These are phyloP conservation scores for Liodrosophila aerea DNA, from an alignment of 2,888 invertebrate species.

Conservation along the genomic window DNA sequence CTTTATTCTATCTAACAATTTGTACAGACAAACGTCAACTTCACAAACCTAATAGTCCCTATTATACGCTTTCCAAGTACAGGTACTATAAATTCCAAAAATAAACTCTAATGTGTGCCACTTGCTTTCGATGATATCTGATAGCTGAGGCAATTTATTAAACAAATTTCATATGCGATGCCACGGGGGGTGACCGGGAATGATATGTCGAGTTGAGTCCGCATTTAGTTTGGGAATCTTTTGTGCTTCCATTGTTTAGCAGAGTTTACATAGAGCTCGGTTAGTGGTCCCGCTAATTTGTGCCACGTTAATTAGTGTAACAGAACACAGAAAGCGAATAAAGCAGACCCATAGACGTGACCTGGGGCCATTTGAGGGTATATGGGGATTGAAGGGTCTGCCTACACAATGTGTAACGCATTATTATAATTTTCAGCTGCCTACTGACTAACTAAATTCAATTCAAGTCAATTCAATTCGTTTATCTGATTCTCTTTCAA, in stretches of 20 bases:
- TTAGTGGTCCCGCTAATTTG: slow-evolving; percentile 41
- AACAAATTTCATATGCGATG: slow-evolving; percentile 48
- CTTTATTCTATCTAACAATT: no score
- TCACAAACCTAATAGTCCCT: no score
- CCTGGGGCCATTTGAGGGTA: no score
- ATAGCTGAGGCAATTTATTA: slow-evolving; percentile 58
- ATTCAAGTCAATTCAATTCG: slow-evolving; percentile 58
- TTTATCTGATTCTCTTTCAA: slow-evolving; percentile 66
- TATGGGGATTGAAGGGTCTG: slow-evolving; percentile 8
- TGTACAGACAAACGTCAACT: no score
- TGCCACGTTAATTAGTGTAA: slow-evolving; percentile 51
- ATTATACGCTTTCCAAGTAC: no score
- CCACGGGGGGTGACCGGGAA: slow-evolving; percentile 26
- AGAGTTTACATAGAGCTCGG: slow-evolving; percentile 3
- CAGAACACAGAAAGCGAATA: slow-evolving; percentile 3
- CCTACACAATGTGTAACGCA: slow-evolving; percentile 65
- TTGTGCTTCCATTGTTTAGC: slow-evolving; percentile 22
- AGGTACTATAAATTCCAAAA: no score
- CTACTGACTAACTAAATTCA: slow-evolving; percentile 40
- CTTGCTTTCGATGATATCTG: slow-evolving; percentile 47
- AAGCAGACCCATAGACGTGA: slow-evolving; percentile 18
- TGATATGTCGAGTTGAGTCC: neutral
- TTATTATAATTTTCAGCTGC: slow-evolving; percentile 54
- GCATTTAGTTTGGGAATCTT: slow-evolving; percentile 36
- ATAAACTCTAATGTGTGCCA: slow-evolving; percentile 25